These are phyloP conservation scores for Neocrepidodera transversa DNA, from an alignment of 2,888 invertebrate genomes.

Conservation along the genomic window DNA sequence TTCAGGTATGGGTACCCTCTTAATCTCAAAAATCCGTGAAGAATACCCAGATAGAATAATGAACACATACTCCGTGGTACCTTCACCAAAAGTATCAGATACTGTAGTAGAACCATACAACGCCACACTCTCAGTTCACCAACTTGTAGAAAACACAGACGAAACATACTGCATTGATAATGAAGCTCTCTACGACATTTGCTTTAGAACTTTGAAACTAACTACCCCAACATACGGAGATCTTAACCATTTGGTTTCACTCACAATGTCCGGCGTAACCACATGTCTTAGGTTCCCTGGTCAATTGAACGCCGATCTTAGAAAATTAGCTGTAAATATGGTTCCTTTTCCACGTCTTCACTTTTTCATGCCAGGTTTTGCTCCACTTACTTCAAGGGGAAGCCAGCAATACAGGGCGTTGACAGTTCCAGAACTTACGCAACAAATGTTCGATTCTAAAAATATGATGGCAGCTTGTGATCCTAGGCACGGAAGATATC, in stretches of 20 bases:
- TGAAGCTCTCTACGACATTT: slow-evolving; percentile 82
- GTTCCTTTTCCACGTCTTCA: no score
- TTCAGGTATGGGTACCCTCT: slow-evolving; percentile 81
- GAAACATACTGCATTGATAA: slow-evolving; percentile 88
- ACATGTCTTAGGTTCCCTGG: slow-evolving; percentile 89
- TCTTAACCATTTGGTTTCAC: slow-evolving; percentile 87
- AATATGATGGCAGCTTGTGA: no score
- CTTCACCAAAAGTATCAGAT: slow-evolving; percentile 79
- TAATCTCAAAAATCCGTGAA: slow-evolving; percentile 89
- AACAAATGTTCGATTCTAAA: slow-evolving; percentile 80
- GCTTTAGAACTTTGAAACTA: slow-evolving; percentile 79
- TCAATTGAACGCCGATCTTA: no score
- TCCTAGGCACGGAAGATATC: no score
- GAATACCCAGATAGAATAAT: slow-evolving; percentile 91
- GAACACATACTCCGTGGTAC: slow-evolving; percentile 85
- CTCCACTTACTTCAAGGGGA: no score
- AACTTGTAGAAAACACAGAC: no score
- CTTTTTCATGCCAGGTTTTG: slow-evolving; percentile 97
- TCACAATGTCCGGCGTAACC: slow-evolving; percentile 80
- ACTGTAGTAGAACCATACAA: slow-evolving; percentile 87
- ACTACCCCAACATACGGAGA: no score
- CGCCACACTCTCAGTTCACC: slow-evolving; percentile 85
- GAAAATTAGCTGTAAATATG: no score
- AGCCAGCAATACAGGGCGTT: no score
- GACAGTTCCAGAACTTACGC: no score